Percentiles rank a stretch among this genome's conserved stretches.
These are phyloP conservation scores for Mormyrops attenuatus DNA, from an alignment of 2,797 vertebrate genomes.

Conservation along the genomic window DNA sequence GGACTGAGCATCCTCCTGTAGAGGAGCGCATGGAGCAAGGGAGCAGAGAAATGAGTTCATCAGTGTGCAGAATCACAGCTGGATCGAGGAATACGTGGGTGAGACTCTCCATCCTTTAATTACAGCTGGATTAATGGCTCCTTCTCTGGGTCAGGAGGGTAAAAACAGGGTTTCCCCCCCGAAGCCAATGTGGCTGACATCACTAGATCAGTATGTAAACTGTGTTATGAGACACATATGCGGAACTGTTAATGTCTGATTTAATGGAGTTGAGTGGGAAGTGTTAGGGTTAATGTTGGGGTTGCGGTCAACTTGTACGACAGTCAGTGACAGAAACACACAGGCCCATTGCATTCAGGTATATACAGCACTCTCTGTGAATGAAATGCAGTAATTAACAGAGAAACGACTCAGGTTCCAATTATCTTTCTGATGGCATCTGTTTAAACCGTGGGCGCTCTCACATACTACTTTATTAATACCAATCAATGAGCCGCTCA, in stretches of 20 bases:
- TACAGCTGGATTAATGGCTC: constrained; percentile 31
- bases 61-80: constrained; percentile 27
- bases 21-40: constrained; percentile 23
- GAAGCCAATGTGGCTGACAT: not conserved
- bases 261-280: not conserved
- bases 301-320: not conserved
- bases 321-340: not conserved
- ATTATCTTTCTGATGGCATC: constrained; percentile 46
- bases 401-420: constrained; percentile 37
- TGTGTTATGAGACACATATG: not conserved
- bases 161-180: not conserved
- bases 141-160: constrained; percentile 11
- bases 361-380: not conserved
- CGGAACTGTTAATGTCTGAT: not conserved
- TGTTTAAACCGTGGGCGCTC: constrained; percentile 34
- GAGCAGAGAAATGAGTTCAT: constrained; percentile 25
- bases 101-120: constrained; percentile 46
- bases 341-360: not conserved
- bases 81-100: constrained; percentile 26
- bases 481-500: constrained; percentile 45
- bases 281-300: not conserved
- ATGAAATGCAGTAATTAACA: not conserved
- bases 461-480: constrained; percentile 29
- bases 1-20: constrained; percentile 26
- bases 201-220: not conserved